phyloP scores from a whole-genome alignment of 2,888 invertebrate species.

The Glaucopsyche alexis region DNA sequence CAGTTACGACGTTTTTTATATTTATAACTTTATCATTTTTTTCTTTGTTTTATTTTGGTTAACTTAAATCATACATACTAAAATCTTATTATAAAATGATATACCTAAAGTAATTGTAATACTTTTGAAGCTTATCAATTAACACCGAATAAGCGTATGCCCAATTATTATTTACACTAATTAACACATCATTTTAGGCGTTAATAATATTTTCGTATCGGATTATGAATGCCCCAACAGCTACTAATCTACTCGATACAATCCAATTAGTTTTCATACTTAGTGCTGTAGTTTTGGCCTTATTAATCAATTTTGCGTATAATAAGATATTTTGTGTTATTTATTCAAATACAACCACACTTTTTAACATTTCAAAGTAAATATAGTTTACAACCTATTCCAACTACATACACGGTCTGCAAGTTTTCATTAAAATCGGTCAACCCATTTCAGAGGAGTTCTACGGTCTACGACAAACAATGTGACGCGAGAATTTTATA shows the following conservation, averaged over 20 bases:
- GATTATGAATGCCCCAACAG: slow-evolving; percentile 13
- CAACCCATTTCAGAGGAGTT: no score
- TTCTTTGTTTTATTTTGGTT: no score
- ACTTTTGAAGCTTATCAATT: background rate
- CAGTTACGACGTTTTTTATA: no score
- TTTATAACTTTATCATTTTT: no score
- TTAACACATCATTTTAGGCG: slow-evolving; percentile 16
- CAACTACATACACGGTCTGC: no score
- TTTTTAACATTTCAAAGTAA: no score
- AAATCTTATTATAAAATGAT: background rate
- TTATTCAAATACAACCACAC: no score
- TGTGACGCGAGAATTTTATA: no score
- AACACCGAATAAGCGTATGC: background rate
- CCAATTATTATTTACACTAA: slow-evolving; percentile 18
- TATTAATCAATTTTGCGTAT: background rate
- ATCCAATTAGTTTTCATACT: background rate
- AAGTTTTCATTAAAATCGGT: no score
- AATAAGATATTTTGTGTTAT: no score
- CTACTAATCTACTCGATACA: background rate
- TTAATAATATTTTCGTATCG: background rate
- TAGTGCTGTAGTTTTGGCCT: background rate
- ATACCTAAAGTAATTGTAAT: background rate
- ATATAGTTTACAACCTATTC: no score
- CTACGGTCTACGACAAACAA: no score
- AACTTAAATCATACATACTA: background rate